Evolutionary conservation across 2,113 vertebrate genomes (phyloP).

Genomic region (Muntiacus reevesi): DNA sequence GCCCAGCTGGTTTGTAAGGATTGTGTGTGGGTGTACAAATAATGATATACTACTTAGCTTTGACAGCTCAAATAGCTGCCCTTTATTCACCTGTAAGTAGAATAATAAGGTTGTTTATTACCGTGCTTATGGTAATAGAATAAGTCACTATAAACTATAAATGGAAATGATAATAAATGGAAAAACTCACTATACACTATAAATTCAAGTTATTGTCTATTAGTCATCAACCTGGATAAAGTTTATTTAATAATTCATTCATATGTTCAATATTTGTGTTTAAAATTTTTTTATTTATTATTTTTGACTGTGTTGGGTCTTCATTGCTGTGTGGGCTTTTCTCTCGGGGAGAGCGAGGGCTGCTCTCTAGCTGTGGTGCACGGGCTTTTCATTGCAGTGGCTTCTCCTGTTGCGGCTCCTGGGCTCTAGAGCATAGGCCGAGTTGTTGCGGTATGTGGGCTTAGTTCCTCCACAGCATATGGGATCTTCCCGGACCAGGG

Average conservation of each 20-base stretch:
- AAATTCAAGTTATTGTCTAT: background rate
- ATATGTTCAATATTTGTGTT: background rate
- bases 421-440: background rate
- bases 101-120: background rate
- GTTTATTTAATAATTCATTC: background rate
- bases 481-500: background rate
- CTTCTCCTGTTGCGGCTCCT: background rate
- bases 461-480: background rate
- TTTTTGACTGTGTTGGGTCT: background rate
- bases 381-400: no score
- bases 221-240: background rate
- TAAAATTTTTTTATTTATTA: background rate
- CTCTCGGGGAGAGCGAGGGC: background rate
- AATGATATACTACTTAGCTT: background rate
- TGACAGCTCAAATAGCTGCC: background rate
- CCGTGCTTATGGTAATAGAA: background rate
- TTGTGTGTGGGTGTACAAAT: background rate
- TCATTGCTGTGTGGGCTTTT: background rate
- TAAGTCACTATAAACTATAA: background rate
- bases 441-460: background rate
- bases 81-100: background rate
- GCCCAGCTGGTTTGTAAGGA: background rate
- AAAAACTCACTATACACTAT: background rate
- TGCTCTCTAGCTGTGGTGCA: rapidly evolving
- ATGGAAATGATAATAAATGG: background rate